Base-by-base conservation (phyloP, 2,113 vertebrate species). In the Catharus bicknelli region DNA sequence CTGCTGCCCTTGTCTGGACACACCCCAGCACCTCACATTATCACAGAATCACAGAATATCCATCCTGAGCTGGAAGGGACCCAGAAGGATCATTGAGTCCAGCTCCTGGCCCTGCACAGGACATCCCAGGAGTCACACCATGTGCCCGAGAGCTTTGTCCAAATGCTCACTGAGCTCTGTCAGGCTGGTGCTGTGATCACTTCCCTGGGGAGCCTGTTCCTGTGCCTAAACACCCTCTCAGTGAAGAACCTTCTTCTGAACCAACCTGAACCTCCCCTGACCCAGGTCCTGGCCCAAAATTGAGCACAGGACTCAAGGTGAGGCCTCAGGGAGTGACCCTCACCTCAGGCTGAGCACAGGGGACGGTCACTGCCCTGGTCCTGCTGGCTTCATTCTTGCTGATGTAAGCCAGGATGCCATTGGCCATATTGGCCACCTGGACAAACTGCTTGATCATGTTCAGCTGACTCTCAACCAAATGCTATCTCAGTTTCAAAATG, bases 71-170 rank as follows among this genome's bases (percentile, higher is more conserved):
- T 48, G 50, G 34, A 84, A 64, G 22, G 15, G 29, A 74, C 12
- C 5, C 27, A 40, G 18, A 63, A n/a, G 23, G 69, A 17, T n/a
- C 42, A 47, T 7, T 0, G 1, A 47, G n/a, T n/a, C 3, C 40
- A 48, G 3, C 29, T 40, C 5, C 42, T 29, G 34, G 27, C 23
- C 23, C 10, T 48, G 34, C 34, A 29, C 15, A n/a, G 59, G 27
- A 48, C 19, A 40, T 2, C 34, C 8, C 34, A 74, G 13, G 16
- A 13, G 15, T 40, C 40, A 64, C n/a, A 47, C 18, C 9, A 10
- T 8, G 15, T 17, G 15, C n/a, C 23, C 17, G 8, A 40, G 16
- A 2, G 2, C 13, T 48, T 15, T 64, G 34, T n/a, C 12, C 50
- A 83, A 40, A 29, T 29, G 34, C 10, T 40, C 5, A 42, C 55